Percentiles rank a stretch among this genome's conserved stretches.
Conservation (phyloP, 1,140 invertebrate genomes). For the Aphidius gifuensis region DNA sequence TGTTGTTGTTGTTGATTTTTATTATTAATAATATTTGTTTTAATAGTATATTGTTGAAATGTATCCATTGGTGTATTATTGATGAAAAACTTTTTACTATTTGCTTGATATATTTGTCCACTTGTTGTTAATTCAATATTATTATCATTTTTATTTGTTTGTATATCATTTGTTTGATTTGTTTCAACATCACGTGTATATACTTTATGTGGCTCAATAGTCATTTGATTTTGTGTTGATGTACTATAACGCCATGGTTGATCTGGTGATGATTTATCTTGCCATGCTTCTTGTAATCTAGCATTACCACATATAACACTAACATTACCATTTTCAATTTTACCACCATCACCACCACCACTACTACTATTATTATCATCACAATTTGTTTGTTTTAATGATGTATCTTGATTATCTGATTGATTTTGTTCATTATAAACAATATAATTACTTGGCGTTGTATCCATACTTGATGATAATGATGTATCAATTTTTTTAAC, state of each 20-base stretch:
- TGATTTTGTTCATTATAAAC: slow-evolving; percentile 33
- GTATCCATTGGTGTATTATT: slow-evolving; percentile 45
- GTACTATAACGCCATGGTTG: slow-evolving; percentile 53
- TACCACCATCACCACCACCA: slow-evolving; percentile 32
- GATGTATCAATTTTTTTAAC: slow-evolving; percentile 19
- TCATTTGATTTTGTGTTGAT: slow-evolving; percentile 36
- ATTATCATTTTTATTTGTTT: slow-evolving; percentile 52
- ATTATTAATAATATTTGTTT: slow-evolving; percentile 27
- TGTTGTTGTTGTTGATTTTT: slow-evolving; percentile 29
- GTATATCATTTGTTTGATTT: slow-evolving; percentile 43
- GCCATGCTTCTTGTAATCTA: slow-evolving; percentile 52
- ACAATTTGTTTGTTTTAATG: slow-evolving; percentile 34
- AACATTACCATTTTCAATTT: slow-evolving; percentile 46
- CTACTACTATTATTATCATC: not conserved
- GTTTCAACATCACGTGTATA: slow-evolving; percentile 39
- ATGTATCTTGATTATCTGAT: slow-evolving; percentile 40
- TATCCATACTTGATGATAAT: slow-evolving; percentile 39
- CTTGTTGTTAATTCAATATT: slow-evolving; percentile 45
- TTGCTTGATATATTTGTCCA: slow-evolving; percentile 43
- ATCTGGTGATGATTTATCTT: slow-evolving; percentile 49
- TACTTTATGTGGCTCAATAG: slow-evolving; percentile 41
- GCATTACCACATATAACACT: slow-evolving; percentile 47
- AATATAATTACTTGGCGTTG: slow-evolving; percentile 33
- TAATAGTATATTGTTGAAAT: slow-evolving; percentile 47
- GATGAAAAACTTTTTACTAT: slow-evolving; percentile 50